Conservation (phyloP, 2,113 vertebrate species). For the Polypterus senegalus region DNA sequence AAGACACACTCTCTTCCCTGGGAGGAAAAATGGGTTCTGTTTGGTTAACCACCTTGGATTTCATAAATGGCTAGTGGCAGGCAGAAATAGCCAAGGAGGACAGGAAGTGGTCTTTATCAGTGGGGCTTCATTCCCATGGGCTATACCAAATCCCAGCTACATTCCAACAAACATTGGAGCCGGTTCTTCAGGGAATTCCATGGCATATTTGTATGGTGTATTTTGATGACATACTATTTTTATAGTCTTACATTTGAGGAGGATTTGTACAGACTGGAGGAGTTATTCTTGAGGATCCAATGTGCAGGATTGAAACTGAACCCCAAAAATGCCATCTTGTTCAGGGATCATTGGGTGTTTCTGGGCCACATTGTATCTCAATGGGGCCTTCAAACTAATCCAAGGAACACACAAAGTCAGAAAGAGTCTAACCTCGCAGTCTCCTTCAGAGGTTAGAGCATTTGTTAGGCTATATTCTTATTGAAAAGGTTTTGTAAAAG, state of each 20-base stretch:
- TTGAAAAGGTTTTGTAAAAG: slow-evolving; percentile 10
- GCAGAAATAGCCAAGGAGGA: background rate
- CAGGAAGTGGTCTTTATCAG: background rate
- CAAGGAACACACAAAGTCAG: background rate
- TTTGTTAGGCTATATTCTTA: slow-evolving; percentile 16
- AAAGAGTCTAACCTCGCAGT: background rate
- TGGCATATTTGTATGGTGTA: background rate
- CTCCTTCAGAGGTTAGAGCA: slow-evolving; percentile 14
- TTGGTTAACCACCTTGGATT: background rate
- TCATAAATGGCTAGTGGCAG: background rate
- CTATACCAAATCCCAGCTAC: background rate
- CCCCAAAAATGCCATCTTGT: no score
- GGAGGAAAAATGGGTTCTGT: background rate
- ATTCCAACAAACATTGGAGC: background rate
- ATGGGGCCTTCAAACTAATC: no score
- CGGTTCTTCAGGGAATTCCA: background rate
- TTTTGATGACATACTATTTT: background rate
- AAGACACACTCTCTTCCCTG: no score
- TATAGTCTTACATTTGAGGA: background rate
- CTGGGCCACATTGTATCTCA: background rate
- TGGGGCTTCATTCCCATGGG: background rate
- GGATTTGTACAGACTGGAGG: background rate
- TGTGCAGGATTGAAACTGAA: no score
- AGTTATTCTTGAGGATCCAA: no score
- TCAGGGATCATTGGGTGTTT: no score